Conservation (phyloP, 2,888 invertebrate species). For the Chrysina gloriosa region DNA sequence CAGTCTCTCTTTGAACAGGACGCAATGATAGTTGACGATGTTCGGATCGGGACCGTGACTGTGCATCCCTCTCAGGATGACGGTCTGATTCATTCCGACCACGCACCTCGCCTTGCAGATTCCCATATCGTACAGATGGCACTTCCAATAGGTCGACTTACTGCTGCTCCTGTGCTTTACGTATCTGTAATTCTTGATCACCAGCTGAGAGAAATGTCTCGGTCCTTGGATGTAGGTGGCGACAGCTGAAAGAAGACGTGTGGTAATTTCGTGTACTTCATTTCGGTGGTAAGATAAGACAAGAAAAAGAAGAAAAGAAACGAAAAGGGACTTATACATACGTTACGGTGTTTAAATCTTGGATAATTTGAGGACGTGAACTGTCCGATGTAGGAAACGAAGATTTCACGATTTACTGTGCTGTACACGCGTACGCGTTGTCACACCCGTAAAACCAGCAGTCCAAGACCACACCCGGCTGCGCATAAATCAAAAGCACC, state of each 20-base stretch:
- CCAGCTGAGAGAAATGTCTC: slow-evolving; percentile 56
- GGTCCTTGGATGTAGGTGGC: slow-evolving; percentile 58
- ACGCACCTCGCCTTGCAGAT: slow-evolving; percentile 59
- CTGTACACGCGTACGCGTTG: too few relatives aligned
- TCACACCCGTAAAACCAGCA: too few relatives aligned
- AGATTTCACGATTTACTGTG: too few relatives aligned
- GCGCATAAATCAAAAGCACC: too few relatives aligned
- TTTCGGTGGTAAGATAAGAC: too few relatives aligned
- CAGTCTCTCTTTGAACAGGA: slow-evolving; percentile 36
- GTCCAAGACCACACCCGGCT: too few relatives aligned
- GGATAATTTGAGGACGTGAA: too few relatives aligned
- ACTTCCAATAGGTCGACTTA: slow-evolving; percentile 62
- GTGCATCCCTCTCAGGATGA: slow-evolving; percentile 52
- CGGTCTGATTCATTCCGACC: slow-evolving; percentile 51
- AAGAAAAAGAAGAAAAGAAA: too few relatives aligned
- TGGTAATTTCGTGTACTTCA: too few relatives aligned
- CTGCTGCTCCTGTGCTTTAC: slow-evolving; percentile 60
- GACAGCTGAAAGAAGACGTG: slow-evolving; percentile 57
- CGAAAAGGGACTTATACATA: background rate
- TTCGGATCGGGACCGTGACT: slow-evolving; percentile 47
- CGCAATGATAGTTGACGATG: slow-evolving; percentile 28
- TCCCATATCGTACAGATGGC: slow-evolving; percentile 59
- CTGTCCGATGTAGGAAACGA: too few relatives aligned
- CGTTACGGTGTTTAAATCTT: too few relatives aligned
- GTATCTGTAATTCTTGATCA: slow-evolving; percentile 58